Evolutionary conservation across 2,113 vertebrate genomes (phyloP), one percentile per base, ranked within the genome.

Genomic region (Tragelaphus strepsiceros): DNA sequence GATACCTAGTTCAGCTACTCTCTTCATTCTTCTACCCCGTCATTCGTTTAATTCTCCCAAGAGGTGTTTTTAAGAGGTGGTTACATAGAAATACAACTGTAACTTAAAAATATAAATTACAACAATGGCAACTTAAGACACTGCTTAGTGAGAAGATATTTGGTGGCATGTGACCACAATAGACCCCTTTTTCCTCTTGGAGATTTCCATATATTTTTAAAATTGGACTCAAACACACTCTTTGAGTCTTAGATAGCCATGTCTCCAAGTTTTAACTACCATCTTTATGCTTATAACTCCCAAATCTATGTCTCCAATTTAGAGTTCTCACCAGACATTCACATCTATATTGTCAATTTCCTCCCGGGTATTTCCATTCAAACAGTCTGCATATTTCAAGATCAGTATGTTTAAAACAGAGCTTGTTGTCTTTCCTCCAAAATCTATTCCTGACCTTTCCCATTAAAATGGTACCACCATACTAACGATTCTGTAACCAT

Each of bases 91-190:
- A 97, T 90, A 95, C 35, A 83, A 83, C 15, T 62, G 78, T 95
- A 95, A 92, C 81, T 81, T 88, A 84, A 80, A 94, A 90, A 53
- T 92, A 53, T 92, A 97, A 94, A 95, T 94, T 80, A 90, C 71
- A 62, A 71, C 43, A 83, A 53, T 43, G 26, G 13, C 39, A 51
- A n/a, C 87, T 91, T 90, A 62, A 95, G 93, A 67, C 32, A 83
- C 30, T 88, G n/a, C 30, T n/a, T 74, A 95, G 46, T 97, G 43
- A 32, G 74, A 92, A 97, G 88, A 62, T 46, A 88, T 11, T 96
- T 85, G 53, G 46, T 22, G 8, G 51, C 35, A 64, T 58, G 22
- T 97, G 58, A 58, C 81, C 28, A 14, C 43, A 78, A 39, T 28
- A 80, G 49, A 89, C 5, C 1, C 8, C 2, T 14, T 92, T 96